Evolutionary conservation across 2,113 vertebrate species (phyloP).

Genomic region (Callorhinus ursinus): DNA sequence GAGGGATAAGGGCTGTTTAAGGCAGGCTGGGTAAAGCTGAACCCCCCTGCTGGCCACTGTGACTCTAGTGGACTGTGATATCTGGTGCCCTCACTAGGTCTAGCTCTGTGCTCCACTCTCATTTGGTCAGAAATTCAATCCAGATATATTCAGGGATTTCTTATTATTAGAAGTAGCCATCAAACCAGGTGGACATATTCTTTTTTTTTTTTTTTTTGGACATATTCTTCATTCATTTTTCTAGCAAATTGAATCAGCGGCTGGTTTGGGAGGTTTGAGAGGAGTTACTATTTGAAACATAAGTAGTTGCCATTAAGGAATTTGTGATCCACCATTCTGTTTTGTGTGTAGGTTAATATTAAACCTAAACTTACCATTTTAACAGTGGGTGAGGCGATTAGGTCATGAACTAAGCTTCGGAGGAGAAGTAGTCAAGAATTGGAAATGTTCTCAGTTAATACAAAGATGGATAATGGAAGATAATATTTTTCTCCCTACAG

Average conservation of each 20-base stretch:
- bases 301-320: neutral
- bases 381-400: neutral
- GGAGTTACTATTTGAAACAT: neutral
- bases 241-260: neutral
- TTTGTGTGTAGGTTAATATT: neutral
- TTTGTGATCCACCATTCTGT: neutral
- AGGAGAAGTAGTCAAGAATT: neutral
- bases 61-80: neutral
- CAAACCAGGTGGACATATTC: neutral
- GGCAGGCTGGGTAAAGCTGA: neutral
- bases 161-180: neutral
- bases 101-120: neutral
- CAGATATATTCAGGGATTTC: neutral
- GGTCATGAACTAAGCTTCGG: neutral
- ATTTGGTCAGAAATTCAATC: neutral
- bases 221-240: neutral
- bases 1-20: neutral
- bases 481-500: constrained; percentile 47
- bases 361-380: neutral
- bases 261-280: neutral
- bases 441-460: neutral
- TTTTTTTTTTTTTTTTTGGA: too few species aligned
- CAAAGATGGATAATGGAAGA: neutral
- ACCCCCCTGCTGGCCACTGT: neutral
- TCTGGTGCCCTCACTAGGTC: neutral